These are phyloP conservation scores for Xyrichtys novacula DNA, from an alignment of 2,797 vertebrate species.

Conservation along the genomic window DNA sequence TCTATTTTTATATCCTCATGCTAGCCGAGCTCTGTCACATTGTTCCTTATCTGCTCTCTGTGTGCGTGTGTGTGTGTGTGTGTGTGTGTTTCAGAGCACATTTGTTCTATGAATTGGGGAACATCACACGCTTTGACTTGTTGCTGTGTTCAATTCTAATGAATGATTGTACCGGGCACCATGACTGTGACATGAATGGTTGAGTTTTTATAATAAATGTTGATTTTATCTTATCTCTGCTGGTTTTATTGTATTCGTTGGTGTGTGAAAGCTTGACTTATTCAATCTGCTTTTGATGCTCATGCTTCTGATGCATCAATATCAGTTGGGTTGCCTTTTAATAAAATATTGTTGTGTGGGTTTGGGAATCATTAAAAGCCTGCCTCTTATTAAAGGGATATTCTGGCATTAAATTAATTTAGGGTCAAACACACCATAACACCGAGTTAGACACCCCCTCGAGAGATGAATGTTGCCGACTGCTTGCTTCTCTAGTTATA, in stretches of 20 bases:
- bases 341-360: too few species aligned
- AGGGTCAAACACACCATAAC: too few species aligned
- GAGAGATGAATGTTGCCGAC: too few species aligned
- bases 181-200: conserved; percentile 35
- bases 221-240: conserved; percentile 49
- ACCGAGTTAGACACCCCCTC: too few species aligned
- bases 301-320: background rate
- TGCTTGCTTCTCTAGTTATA: too few species aligned
- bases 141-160: conserved; percentile 37
- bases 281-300: background rate
- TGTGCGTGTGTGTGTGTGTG: conserved; percentile 16
- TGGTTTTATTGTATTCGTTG: conserved; percentile 1
- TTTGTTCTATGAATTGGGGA: conserved; percentile 29
- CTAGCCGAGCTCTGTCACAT: conserved; percentile 48
- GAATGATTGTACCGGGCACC: conserved; percentile 22
- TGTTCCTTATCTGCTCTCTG: conserved; percentile 42
- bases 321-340: too few species aligned
- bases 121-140: conserved; percentile 24
- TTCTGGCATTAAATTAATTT: too few species aligned
- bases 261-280: background rate
- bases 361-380: too few species aligned
- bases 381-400: too few species aligned
- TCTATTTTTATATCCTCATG: conserved; percentile 71
- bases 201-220: conserved; percentile 76
- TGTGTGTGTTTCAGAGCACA: conserved; percentile 8